These are phyloP conservation scores for Achlya flavicornis DNA, from an alignment of 2,888 invertebrate genomes.

Conservation along the genomic window DNA sequence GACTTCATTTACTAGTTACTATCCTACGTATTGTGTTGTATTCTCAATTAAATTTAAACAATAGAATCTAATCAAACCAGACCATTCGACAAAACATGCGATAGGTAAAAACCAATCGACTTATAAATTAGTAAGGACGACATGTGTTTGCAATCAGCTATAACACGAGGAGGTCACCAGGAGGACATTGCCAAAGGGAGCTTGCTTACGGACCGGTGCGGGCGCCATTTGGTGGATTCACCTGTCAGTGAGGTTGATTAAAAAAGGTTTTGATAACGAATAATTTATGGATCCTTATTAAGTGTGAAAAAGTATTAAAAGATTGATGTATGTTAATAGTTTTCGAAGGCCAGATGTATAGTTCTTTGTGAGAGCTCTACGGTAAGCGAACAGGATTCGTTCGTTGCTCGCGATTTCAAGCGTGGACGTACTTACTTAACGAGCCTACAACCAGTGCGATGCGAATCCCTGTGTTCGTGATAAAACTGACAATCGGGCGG, in stretches of 20 bases:
- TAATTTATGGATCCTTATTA: not conserved
- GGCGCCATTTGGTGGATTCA: slow-evolving; percentile 18
- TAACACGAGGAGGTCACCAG: slow-evolving; percentile 16
- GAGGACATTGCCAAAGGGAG: slow-evolving; percentile 12
- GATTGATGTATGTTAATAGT: not conserved
- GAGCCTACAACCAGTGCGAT: no score
- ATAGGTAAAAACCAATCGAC: not conserved
- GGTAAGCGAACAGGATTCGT: no score
- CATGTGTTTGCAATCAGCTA: slow-evolving; percentile 37
- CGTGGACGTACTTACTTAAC: no score
- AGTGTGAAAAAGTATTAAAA: not conserved
- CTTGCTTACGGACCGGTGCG: slow-evolving; percentile 12
- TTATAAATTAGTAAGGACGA: slow-evolving; percentile 21
- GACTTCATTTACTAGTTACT: no score
- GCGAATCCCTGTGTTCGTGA: no score
- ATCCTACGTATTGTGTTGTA: no score
- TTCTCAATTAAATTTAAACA: no score
- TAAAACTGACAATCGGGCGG: no score
- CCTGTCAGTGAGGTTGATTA: slow-evolving; percentile 15
- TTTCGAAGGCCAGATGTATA: not conserved
- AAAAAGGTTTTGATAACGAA: slow-evolving; percentile 9
- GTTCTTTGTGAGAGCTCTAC: not conserved
- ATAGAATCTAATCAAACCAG: no score
- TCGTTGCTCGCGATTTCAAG: no score
- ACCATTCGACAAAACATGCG: not conserved